Base-by-base conservation (phyloP, 1,140 invertebrate species). In the Zelostemma sp. region DNA sequence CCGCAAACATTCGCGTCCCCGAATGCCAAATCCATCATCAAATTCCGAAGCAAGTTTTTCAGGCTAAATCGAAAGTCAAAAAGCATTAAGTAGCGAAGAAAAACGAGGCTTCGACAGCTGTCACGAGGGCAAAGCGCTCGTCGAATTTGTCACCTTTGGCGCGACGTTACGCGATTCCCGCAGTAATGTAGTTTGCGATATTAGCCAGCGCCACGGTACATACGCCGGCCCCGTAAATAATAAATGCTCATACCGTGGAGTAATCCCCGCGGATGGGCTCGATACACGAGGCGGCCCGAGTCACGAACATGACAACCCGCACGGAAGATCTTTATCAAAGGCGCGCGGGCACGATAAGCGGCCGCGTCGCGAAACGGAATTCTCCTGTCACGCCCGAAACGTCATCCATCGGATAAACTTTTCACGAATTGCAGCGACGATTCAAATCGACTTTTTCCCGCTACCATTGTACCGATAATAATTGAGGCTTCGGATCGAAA, bases 211-310 rank as follows among this genome's bases (percentile, higher is more conserved):
- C 14, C 47, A n/a, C n/a, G 14, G 18, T 21, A 6, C 5, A 5
- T 28, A 31, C 47, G 25, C 21, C n/a, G 25, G n/a, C 11, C 25
- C 11, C 25, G 31, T 50, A 50, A 50, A 50, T 50, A 50, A 50
- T 50, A 38, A 50, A 50, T 50, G 48, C 16, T 35, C 48, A 50
- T 50, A 50, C 48, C 28, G 48, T 14, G 19, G 16, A 50, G 48
- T 50, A 50, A 50, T 50, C 48, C 48, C 31, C 48, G 48, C 48
- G 48, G 31, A 50, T 38, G 48, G 48, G 48, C 31, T 50, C 48
- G 31, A 50, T 50, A 50, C 48, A 35, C 48, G 48, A 50, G 46
- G 28, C 31, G 14, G 8, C 48, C 8, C 5, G 16, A 31, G 31
- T 19, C 48, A 38, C 35, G 48, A 50, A 50, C 48, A 50, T 50